Conservation (phyloP, 2,113 vertebrate species). For the Melanotaenia duboulayi region DNA sequence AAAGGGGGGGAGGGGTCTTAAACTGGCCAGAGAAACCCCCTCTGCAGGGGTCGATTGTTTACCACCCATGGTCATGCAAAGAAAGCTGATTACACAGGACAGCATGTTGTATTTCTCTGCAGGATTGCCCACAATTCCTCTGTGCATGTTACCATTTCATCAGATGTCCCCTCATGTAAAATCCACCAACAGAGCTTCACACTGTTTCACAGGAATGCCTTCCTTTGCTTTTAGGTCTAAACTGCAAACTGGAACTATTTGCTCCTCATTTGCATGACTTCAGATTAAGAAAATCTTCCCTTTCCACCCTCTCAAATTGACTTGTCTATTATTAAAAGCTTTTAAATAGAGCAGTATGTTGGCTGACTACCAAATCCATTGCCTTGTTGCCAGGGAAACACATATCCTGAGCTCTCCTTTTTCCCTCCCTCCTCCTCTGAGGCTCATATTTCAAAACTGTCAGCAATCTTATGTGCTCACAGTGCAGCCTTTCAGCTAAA, state of each 20-base stretch:
- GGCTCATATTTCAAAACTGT: constrained; percentile 92
- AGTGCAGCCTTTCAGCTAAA: constrained; percentile 99
- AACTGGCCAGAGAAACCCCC: constrained; percentile 43
- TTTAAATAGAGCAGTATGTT: constrained; percentile 80
- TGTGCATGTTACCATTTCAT: constrained; percentile 35
- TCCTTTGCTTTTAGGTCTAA: constrained; percentile 24
- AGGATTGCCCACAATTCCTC: constrained; percentile 13
- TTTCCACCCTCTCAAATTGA: constrained; percentile 45
- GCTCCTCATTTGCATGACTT: constrained; percentile 24
- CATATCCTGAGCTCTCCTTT: constrained; percentile 33
- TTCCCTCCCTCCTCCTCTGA: constrained; percentile 9
- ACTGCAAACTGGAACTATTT: constrained; percentile 28
- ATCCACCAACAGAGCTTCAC: constrained; percentile 21
- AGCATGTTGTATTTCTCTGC: constrained; percentile 14
- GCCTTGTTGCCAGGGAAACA: constrained; percentile 79
- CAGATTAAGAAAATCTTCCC: constrained; percentile 52
- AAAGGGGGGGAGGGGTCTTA: constrained; percentile 48
- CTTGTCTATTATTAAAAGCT: constrained; percentile 84
- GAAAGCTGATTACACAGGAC: constrained; percentile 57
- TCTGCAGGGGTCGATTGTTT: constrained; percentile 56
- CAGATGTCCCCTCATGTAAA: not conserved
- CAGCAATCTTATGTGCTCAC: constrained; percentile 84
- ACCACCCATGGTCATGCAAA: constrained; percentile 32
- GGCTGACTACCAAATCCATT: constrained; percentile 62
- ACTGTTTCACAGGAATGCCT: constrained; percentile 28